phyloP scores from a whole-genome alignment of 2,888 invertebrate species.

The Lypha dubia region DNA sequence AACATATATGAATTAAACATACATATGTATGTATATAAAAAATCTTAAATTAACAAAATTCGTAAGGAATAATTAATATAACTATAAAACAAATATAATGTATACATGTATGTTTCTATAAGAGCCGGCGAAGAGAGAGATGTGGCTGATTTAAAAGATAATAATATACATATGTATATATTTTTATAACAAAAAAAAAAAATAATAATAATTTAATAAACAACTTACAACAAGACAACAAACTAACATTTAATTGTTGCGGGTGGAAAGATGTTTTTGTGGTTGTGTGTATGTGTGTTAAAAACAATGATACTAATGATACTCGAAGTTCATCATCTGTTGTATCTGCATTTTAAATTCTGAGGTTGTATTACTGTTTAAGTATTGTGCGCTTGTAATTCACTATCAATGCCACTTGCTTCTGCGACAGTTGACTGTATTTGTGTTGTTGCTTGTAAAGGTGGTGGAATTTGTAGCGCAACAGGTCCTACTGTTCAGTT shows the following conservation, averaged over 20 bases:
- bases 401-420: conserved; percentile 56
- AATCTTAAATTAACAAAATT: conserved; percentile 55
- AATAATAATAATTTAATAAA: conserved; percentile 50
- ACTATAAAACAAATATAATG: conserved; percentile 49
- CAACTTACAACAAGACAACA: conserved; percentile 68
- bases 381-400: conserved; percentile 67
- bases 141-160: conserved; percentile 15
- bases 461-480: not conserved
- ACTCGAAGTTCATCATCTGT: conserved; percentile 3
- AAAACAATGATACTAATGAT: conserved; percentile 11
- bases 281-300: conserved; percentile 6
- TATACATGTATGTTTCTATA: too few relatives aligned
- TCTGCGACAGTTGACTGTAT: conserved; percentile 44
- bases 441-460: conserved; percentile 31
- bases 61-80: conserved; percentile 45
- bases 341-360: conserved; percentile 20
- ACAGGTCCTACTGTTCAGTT: conserved; percentile 44
- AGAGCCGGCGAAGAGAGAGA: not conserved
- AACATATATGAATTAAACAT: conserved; percentile 41
- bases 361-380: conserved; percentile 50
- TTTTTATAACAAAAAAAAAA: conserved; percentile 55
- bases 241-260: conserved; percentile 42
- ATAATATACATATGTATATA: not conserved
- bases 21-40: conserved; percentile 35
- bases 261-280: conserved; percentile 18